Percentiles rank a stretch among this genome's conserved stretches.
These are phyloP conservation scores for Motacilla alba DNA, from an alignment of 2,113 vertebrate species.

Conservation along the genomic window DNA sequence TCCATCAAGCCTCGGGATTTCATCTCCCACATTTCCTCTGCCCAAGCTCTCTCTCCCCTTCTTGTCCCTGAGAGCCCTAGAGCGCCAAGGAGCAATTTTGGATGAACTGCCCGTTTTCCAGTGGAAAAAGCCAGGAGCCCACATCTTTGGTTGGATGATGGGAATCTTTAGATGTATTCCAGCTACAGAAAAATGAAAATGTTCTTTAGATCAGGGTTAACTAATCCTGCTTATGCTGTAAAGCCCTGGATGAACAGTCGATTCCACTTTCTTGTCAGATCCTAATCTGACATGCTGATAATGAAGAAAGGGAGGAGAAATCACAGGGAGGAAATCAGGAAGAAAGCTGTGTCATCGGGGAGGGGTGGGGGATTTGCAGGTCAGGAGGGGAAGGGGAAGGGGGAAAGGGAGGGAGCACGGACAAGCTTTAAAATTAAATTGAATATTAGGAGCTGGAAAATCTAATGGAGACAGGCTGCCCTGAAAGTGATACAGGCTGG, in stretches of 20 bases:
- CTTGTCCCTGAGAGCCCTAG: background rate
- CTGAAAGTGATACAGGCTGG: background rate
- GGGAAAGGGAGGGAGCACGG: background rate
- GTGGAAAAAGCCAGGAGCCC: background rate
- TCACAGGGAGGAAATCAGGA: background rate
- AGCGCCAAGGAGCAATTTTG: background rate
- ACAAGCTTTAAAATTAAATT: slow-evolving; percentile 59
- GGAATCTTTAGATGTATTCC: slow-evolving; percentile 4
- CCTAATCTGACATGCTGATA: slow-evolving; percentile 69
- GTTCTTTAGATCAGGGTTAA: slow-evolving; percentile 53
- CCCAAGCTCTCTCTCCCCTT: background rate
- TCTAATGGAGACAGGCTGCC: slow-evolving; percentile 26
- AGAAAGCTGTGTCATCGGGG: background rate
- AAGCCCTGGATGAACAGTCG: slow-evolving; percentile 25
- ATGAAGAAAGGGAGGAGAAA: slow-evolving; percentile 47
- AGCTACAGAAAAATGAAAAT: slow-evolving; percentile 58
- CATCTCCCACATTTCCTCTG: background rate
- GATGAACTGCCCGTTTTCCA: background rate
- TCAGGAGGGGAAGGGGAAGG: background rate
- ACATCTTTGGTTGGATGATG: background rate
- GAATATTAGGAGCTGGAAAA: slow-evolving; percentile 62
- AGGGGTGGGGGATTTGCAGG: background rate
- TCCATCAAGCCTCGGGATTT: background rate
- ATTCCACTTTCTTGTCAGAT: slow-evolving; percentile 64
- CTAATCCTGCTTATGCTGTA: slow-evolving; percentile 64